Evolutionary conservation across 2,888 invertebrate genomes (phyloP), one percentile per base, ranked within the genome.

Genomic region (Phyllotreta striolata): DNA sequence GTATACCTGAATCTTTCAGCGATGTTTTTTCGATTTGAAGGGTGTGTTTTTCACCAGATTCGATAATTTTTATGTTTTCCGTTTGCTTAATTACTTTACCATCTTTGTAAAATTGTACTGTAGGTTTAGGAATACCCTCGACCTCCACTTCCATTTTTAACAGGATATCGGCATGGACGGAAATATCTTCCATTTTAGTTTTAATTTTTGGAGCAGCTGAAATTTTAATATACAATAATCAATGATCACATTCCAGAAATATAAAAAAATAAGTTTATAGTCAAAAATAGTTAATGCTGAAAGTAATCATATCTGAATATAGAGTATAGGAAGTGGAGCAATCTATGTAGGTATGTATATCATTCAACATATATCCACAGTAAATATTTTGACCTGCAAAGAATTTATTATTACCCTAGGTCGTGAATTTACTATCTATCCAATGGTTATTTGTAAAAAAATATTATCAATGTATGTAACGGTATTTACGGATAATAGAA

Each of bases 41-140:
- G 62, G 86, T 87, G 77, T 91, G 89, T 34, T 86, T 84, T 56
- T 89, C 88, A 0, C 86, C 87, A n/a, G 91, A 90, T 78, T 92
- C 91, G 0, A 85, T 83, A 69, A 95, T 88, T 70, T 87, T 86
- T 10, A 93, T 85, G 55, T 91, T 86, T 47, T 91, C 90, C 3
- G 89, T 89, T 69, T 87, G 86, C 69, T 87, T 87, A 62, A 96
- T 84, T 72, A 90, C 87, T 65, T 90, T 90, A 13, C 95, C 95
- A 73, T 96, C 95, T 76, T 95, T 95, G 83, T 91, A 95, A 86
- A 96, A 92, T 63, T 88, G 87, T 7, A 95, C 87, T 12, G 89
- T 89, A 0, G 96, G 95, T 6, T 88, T 84, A 0, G 96, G 95
- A 1, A 89, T 87, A 43, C 93, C 95, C 74, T 94, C 92, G 41